Base-by-base conservation (phyloP, 2,113 vertebrate species). In the Phalacrocorax carbo region DNA sequence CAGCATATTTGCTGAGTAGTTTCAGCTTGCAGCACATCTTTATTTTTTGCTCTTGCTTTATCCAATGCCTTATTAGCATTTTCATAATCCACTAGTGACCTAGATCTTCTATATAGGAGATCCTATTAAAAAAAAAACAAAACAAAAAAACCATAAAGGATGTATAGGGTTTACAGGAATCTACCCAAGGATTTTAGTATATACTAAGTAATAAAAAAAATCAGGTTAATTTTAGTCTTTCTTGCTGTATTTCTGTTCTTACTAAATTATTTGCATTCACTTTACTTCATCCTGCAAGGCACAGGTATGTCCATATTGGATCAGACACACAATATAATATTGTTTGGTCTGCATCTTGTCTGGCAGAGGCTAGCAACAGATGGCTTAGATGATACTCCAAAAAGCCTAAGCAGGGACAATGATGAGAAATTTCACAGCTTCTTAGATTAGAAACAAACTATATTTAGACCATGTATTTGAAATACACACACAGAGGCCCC, bases 21-120 rank as follows among this genome's bases (percentile, higher is more conserved):
- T 98, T 99, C 99, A 22, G 99, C 99, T 97, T 99, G 99, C n/a
- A 99, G 98, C 52, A 99, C 99, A 86, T 99, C 99, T 98, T 99
- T 99, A 97, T 99, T 99, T 96, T 99, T 99, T 9, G 99, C 99
- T 95, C 99, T 99, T 91, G 99, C 99, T 98, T 99, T 99, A 96
- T 99, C 99, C 97, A 99, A 94, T 81, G 99, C 99, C 97, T 99
- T 99, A 98, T 99, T 99, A 76, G 99, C 99, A 70, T 99, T 99
- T 98, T 99, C 99, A 82, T 99, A 99, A 98, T 99, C 99, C 92
- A 99, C 99, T 97, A 99, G 98, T 76, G 99, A 98, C 81, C 99
- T 98, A 92, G 99, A 99, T 98, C 99, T 98, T 97, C 99, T 98
- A 97, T 99, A 99, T 6, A 99, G 96, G 83, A 99, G 99, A 97